Evolutionary conservation across 2,888 invertebrate species (phyloP).

Genomic region (Litoditis marina): DNA sequence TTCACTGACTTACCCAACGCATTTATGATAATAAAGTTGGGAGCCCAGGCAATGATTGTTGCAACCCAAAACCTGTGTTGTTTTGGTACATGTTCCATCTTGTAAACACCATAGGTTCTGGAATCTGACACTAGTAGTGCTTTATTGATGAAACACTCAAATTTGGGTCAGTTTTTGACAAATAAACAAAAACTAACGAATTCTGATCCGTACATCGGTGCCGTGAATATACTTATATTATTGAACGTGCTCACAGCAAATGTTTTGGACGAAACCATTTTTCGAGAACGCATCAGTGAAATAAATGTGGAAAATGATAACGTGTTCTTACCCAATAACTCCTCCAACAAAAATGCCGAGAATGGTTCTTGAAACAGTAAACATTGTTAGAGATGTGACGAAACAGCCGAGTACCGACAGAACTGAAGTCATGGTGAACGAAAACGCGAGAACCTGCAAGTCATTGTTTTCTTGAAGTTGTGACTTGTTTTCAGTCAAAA

Average conservation of each 20-base stretch:
- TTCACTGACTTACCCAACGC: constrained; percentile 4
- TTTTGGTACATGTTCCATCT: constrained; percentile 55
- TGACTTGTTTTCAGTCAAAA: too few species aligned
- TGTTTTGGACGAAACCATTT: too few species aligned
- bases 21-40: constrained; percentile 53
- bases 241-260: too few species aligned
- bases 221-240: too few species aligned
- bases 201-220: too few species aligned
- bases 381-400: constrained; percentile 34
- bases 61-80: constrained; percentile 55
- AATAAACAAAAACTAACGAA: too few species aligned
- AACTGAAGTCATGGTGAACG: constrained; percentile 23
- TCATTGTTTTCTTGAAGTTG: too few species aligned
- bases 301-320: neutral
- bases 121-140: constrained; percentile 5
- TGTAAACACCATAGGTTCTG: constrained; percentile 46
- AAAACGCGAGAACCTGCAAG: constrained; percentile 25
- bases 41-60: constrained; percentile 54
- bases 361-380: constrained; percentile 49
- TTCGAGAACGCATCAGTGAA: too few species aligned
- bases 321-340: constrained; percentile 34
- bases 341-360: constrained; percentile 58
- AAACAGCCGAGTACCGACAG: constrained; percentile 22
- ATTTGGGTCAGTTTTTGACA: too few species aligned
- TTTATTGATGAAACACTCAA: too few species aligned